These are phyloP conservation scores for Stichodactyla helianthus DNA, from an alignment of 64 coral and sea anemone species.

Conservation along the genomic window DNA sequence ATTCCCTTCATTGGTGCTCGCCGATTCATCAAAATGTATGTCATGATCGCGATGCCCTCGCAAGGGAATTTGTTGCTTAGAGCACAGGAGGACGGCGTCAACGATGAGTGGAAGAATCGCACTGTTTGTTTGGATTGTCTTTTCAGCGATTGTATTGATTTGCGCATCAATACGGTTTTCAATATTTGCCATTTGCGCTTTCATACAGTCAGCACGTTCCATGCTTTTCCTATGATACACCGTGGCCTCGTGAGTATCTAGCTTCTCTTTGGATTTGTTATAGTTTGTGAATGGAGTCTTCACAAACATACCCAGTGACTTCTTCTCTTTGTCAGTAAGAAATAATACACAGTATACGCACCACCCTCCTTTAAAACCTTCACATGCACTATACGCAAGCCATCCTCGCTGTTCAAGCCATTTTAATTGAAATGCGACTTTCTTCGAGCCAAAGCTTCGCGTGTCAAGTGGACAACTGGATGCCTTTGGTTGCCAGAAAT, in stretches of 20 bases:
- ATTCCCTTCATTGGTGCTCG: slow-evolving; percentile 1
- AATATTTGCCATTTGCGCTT: slow-evolving; percentile 27
- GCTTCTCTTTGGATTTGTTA: slow-evolving; percentile 44
- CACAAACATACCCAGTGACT: neutral
- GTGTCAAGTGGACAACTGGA: too few relatives aligned
- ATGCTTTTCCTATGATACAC: neutral
- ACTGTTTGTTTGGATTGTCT: slow-evolving; percentile 8
- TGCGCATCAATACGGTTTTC: slow-evolving; percentile 22
- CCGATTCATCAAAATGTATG: neutral
- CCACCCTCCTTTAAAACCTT: neutral
- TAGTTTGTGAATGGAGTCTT: slow-evolving; percentile 32
- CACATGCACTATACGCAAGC: slow-evolving; percentile 9
- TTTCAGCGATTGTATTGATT: neutral
- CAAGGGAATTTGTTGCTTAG: slow-evolving; percentile 41
- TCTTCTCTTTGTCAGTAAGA: neutral
- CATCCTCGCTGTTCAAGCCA: slow-evolving; percentile 3
- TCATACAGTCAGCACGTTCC: neutral
- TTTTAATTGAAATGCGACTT: neutral
- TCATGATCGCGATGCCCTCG: slow-evolving; percentile 15
- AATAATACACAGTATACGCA: neutral
- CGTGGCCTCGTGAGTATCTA: slow-evolving; percentile 3
- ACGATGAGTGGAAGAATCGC: slow-evolving; percentile 4
- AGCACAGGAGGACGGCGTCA: neutral
- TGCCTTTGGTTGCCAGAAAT: slow-evolving; percentile 4
- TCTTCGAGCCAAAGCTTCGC: too few relatives aligned